phyloP scores from a whole-genome alignment of 2,797 vertebrate species.

The Capromys pilorides region DNA sequence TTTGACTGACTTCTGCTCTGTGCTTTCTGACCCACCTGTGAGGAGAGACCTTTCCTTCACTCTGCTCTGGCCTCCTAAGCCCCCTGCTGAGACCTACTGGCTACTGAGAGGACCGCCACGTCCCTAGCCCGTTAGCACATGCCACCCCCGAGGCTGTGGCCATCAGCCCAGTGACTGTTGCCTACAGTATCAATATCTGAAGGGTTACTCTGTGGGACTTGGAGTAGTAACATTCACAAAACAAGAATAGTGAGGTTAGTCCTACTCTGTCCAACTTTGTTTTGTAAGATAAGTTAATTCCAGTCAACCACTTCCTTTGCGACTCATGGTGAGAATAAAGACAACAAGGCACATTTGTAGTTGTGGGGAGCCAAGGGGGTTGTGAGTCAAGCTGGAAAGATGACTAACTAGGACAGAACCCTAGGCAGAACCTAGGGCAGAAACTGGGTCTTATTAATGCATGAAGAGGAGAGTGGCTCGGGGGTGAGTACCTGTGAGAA shows the following conservation, averaged over 20 bases:
- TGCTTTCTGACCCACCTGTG: not conserved
- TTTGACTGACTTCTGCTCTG: not conserved
- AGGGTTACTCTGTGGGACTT: not conserved
- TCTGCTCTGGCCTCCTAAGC: not conserved
- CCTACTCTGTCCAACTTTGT: not conserved
- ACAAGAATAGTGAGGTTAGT: not conserved
- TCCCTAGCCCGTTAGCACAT: not conserved
- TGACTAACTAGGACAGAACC: no score
- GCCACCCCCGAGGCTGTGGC: not conserved
- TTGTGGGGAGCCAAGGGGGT: no score
- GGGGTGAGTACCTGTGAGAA: no score
- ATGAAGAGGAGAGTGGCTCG: no score
- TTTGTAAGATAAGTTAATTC: not conserved
- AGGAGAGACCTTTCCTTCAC: not conserved
- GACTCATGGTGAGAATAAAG: no score
- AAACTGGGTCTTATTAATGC: no score
- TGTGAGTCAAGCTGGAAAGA: no score
- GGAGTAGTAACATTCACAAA: conserved; percentile 18
- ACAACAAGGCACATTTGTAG: no score
- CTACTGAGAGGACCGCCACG: no score
- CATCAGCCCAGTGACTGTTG: not conserved
- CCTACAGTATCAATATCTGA: not conserved
- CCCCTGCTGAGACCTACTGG: not conserved
- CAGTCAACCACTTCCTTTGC: no score
- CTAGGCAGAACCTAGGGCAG: no score